These are phyloP conservation scores for Hydrocynus forskahlii DNA, from an alignment of 2,797 vertebrate genomes.

Conservation along the genomic window DNA sequence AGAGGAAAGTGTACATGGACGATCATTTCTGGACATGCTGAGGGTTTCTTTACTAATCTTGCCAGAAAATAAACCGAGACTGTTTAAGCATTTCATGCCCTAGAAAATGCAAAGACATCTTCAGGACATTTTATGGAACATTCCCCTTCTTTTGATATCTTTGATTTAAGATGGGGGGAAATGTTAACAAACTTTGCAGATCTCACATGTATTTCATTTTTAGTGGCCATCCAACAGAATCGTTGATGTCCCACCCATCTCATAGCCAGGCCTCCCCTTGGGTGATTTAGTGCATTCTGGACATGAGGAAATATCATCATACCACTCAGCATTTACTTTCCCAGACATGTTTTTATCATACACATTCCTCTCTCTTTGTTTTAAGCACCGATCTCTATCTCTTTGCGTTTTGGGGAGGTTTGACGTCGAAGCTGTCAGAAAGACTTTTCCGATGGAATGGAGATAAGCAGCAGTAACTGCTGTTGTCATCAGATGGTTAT, in stretches of 20 bases:
- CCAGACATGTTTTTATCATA: slow-evolving; percentile 54
- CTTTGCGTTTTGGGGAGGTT: slow-evolving; percentile 25
- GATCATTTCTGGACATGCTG: slow-evolving; percentile 19
- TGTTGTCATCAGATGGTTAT: slow-evolving; percentile 29
- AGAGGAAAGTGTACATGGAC: slow-evolving; percentile 12
- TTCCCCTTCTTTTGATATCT: slow-evolving; percentile 31
- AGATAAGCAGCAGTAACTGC: slow-evolving; percentile 42
- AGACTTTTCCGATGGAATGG: slow-evolving; percentile 30
- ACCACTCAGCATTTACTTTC: slow-evolving; percentile 41
- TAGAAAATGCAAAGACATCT: slow-evolving; percentile 27
- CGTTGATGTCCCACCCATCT: slow-evolving; percentile 47
- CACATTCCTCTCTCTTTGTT: slow-evolving; percentile 37
- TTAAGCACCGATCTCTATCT: slow-evolving; percentile 28
- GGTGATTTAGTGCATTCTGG: slow-evolving; percentile 42
- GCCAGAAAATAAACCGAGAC: slow-evolving; percentile 25
- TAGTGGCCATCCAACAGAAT: slow-evolving; percentile 30
- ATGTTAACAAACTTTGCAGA: slow-evolving; percentile 42
- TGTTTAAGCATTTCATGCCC: slow-evolving; percentile 22
- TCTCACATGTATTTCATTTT: slow-evolving; percentile 39
- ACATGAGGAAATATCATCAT: slow-evolving; percentile 57
- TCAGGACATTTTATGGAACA: slow-evolving; percentile 37
- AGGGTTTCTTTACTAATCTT: slow-evolving; percentile 27
- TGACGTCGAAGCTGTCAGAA: slow-evolving; percentile 32
- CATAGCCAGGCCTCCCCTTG: slow-evolving; percentile 22
- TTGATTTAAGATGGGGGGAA: background rate